These are phyloP conservation scores for Nemapogon koenigi DNA, from an alignment of 2,888 invertebrate species.

Conservation along the genomic window DNA sequence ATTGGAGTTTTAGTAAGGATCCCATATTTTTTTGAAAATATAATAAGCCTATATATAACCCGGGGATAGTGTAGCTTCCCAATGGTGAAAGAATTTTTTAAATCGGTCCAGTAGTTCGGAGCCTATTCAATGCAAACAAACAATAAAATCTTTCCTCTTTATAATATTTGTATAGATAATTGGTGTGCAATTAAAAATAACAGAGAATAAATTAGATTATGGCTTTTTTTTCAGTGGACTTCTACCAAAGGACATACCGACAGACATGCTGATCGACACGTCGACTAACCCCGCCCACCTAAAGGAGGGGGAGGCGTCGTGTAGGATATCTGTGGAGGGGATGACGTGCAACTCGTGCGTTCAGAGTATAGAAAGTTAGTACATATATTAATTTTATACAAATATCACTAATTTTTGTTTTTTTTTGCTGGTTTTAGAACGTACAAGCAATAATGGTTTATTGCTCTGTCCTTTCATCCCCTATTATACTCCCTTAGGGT, in stretches of 20 bases:
- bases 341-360: conserved; percentile 95
- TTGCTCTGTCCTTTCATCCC: no score
- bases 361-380: conserved; percentile 77
- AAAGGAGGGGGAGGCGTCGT: conserved; percentile 22
- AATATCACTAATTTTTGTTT: background rate
- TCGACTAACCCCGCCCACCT: conserved; percentile 23
- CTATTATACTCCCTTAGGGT: no score
- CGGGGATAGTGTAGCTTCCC: no score
- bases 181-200: background rate
- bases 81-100: no score
- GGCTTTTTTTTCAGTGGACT: conserved; percentile 47
- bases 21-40: no score
- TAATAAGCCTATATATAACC: no score
- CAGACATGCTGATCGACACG: conserved; percentile 51
- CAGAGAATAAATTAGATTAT: background rate
- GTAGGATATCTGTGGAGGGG: conserved; percentile 68
- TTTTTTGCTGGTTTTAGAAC: background rate
- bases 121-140: no score
- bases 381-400: background rate
- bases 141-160: no score
- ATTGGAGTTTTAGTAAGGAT: no score
- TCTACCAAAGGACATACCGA: conserved; percentile 45
- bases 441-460: no score
- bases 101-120: no score
- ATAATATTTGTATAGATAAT: no score